Evolutionary conservation across 2,113 vertebrate species (phyloP).

Genomic region (Haemorhous mexicanus): DNA sequence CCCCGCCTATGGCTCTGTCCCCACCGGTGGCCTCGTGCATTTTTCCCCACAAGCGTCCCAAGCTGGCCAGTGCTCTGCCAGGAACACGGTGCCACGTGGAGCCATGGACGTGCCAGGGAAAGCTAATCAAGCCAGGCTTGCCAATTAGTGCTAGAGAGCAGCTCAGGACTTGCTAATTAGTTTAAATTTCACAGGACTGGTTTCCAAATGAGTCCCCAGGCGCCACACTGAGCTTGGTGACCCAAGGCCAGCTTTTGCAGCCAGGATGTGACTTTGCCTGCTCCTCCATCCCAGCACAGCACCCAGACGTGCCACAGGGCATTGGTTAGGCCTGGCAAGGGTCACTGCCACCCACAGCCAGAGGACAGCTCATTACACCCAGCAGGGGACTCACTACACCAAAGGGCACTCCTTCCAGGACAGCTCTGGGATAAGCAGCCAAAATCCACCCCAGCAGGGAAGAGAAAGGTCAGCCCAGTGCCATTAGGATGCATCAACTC

Average conservation of each 20-base stretch:
- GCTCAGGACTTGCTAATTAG: not conserved
- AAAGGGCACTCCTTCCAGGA: not conserved
- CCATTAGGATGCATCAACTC: not conserved
- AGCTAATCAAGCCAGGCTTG: not conserved
- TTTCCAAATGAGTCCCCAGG: not conserved
- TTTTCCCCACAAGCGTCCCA: accelerated
- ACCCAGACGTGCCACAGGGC: not conserved
- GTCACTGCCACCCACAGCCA: not conserved
- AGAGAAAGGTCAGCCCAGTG: not conserved
- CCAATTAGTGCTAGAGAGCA: not conserved
- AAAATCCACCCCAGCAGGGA: not conserved
- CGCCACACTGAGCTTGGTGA: not conserved
- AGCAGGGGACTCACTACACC: accelerated
- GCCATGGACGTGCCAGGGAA: accelerated
- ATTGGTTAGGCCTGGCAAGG: not conserved
- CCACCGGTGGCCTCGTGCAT: accelerated
- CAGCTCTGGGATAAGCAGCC: not conserved
- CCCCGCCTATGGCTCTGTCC: not conserved
- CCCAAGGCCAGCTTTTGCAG: not conserved
- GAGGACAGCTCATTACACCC: not conserved
- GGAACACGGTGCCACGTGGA: accelerated
- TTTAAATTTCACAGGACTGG: not conserved
- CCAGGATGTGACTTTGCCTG: not conserved
- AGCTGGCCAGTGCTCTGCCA: not conserved
- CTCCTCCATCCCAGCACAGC: accelerated